A percentile compares a stretch with the other conserved stretches of the same genome.
Evolutionary conservation across 2,113 vertebrate genomes (phyloP).

Genomic region (Stigmatopora nigra): DNA sequence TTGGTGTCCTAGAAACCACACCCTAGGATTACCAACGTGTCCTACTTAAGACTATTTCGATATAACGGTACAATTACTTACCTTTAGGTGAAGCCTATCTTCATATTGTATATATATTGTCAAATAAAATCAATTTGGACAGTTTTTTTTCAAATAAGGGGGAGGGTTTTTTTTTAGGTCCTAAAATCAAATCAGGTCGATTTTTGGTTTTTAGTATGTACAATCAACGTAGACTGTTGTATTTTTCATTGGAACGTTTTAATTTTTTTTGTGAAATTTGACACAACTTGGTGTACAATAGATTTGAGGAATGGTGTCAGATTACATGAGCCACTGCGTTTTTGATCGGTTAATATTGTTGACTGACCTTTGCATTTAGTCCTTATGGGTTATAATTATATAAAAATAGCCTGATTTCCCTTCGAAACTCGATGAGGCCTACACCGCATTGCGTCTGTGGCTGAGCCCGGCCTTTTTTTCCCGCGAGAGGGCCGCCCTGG

Average conservation of each 20-base stretch:
- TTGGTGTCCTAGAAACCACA: constrained; percentile 42
- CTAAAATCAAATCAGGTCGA: too few species aligned
- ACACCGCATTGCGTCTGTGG: constrained; percentile 8
- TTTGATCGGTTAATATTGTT: not conserved
- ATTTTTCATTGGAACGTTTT: too few species aligned
- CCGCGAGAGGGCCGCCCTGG: not conserved
- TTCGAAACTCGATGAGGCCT: not conserved
- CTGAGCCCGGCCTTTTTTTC: not conserved
- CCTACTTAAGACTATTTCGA: not conserved
- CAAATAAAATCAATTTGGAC: not conserved
- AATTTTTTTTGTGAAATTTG: too few species aligned
- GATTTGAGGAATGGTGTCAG: too few species aligned
- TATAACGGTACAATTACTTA: not conserved
- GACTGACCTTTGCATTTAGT: not conserved
- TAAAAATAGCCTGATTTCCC: not conserved
- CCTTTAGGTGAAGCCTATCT: not conserved
- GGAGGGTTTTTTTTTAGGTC: not conserved
- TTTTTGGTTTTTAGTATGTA: too few species aligned
- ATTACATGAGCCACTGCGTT: not conserved
- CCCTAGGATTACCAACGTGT: constrained; percentile 32
- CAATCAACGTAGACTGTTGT: too few species aligned
- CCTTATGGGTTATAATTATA: not conserved
- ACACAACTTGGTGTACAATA: too few species aligned
- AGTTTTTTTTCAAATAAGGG: too few species aligned
- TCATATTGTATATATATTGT: not conserved